A percentile compares a stretch with the other conserved stretches of the same genome.
phyloP scores from a whole-genome alignment of 2,113 vertebrate species.

The Tragelaphus buxtoni region DNA sequence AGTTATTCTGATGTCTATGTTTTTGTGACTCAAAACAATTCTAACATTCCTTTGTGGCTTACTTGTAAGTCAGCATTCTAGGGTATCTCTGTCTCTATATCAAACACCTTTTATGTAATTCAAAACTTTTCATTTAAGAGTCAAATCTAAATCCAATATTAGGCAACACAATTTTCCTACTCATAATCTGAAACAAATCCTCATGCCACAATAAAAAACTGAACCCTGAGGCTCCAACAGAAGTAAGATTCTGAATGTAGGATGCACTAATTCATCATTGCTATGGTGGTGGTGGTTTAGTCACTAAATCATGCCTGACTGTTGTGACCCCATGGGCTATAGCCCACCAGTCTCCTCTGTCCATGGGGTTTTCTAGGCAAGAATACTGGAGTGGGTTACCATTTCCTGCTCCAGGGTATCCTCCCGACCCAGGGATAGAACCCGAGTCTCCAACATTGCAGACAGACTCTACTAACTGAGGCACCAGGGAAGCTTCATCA shows the following conservation, averaged over 20 bases:
- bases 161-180: neutral
- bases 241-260: neutral
- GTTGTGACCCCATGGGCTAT: neutral
- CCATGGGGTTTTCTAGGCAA: neutral
- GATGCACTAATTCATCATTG: neutral
- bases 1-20: conserved; percentile 44
- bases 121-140: neutral
- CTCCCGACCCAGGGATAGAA: neutral
- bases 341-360: neutral
- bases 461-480: neutral
- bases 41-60: neutral
- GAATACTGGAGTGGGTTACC: neutral
- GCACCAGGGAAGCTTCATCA: neutral
- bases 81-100: neutral
- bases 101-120: neutral
- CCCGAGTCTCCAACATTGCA: neutral
- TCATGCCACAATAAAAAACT: neutral
- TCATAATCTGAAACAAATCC: neutral
- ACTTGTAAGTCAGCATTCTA: neutral
- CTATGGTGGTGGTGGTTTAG: neutral
- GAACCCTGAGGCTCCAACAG: neutral
- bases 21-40: neutral
- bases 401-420: neutral
- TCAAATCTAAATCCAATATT: neutral
- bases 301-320: neutral